Evolutionary conservation across 2,113 vertebrate genomes (phyloP).

Genomic region (Anser cygnoides): DNA sequence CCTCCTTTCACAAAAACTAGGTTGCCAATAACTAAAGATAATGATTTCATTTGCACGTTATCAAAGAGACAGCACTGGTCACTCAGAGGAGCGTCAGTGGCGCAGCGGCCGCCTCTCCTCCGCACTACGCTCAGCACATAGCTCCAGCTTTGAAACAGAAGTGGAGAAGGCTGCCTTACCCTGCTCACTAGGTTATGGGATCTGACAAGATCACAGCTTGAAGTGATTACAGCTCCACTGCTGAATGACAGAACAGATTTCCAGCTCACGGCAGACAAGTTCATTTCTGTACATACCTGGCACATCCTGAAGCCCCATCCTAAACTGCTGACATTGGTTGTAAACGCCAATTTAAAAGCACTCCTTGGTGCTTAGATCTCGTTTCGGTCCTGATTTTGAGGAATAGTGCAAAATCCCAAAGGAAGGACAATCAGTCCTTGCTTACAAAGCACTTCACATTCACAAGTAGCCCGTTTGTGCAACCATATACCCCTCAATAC

Average conservation of each 20-base stretch:
- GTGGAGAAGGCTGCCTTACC: background rate
- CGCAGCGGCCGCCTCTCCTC: background rate
- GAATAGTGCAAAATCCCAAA: background rate
- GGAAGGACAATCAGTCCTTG: background rate
- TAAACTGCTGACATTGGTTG: background rate
- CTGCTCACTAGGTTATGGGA: rapidly evolving
- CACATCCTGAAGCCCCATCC: background rate
- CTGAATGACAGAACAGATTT: background rate
- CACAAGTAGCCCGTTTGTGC: background rate
- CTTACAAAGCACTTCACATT: background rate
- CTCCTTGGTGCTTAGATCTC: background rate
- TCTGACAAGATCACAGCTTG: background rate
- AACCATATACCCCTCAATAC: background rate
- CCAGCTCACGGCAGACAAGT: background rate
- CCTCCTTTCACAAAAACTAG: background rate
- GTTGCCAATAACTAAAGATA: background rate
- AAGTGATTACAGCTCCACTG: background rate
- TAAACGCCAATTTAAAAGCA: background rate
- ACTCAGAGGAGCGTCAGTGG: background rate
- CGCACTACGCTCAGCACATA: rapidly evolving
- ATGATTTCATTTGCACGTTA: background rate
- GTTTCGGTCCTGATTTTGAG: background rate
- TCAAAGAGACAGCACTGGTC: background rate
- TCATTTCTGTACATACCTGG: background rate
- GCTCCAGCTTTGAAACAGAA: rapidly evolving